Evolutionary conservation across 1,140 invertebrate genomes (phyloP), one percentile per base, ranked within the genome.

Genomic region (Ceratosolen solmsi): DNA sequence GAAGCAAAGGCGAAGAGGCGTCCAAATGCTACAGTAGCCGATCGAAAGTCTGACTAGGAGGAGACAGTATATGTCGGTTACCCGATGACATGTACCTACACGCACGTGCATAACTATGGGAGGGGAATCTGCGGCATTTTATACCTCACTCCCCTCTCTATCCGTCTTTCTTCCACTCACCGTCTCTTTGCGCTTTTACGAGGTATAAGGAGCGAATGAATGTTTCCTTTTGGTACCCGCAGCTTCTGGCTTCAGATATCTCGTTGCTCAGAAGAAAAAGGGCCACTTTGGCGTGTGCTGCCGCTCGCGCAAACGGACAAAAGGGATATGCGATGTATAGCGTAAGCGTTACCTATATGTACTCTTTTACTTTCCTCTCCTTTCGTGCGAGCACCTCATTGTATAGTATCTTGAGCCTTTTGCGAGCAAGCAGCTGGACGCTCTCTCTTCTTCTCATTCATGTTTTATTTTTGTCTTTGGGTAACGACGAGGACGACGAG

Each of bases 401-500:
- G 33, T 68, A 68, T 38, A 22, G 72, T 75, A 41, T 36, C 36
- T 65, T 27, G 4, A 17, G 60, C 13, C 58, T 68, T 33, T 68
- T 58, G 38, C 63, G 60, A 30, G 7, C 41, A 38, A 65, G 58
- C 38, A 49, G 73, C 51, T 68, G 51, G 74, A 27, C 22, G 33
- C 41, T 75, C n/a, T 56, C 27, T 73, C 74, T 80, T 56, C 75
- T 82, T 68, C 56, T 58, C 83, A 83, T 86, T 85, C 70, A 83
- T 85, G 80, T 83, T 79, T 82, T 82, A 51, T 54, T 79, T 79
- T 84, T 56, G 76, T 80, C 82, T 83, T 83, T 83, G 84, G 76
- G n/a, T n/a, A n/a, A 17, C 51, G 51, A 54, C 9, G 51, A 54
- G 11, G 20, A 54, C 51, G 9, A 54, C 20, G 9, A 54, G 5